Evolutionary conservation across 2,113 vertebrate genomes (phyloP), one percentile per base, ranked within the genome.

Genomic region (Clupea harengus): DNA sequence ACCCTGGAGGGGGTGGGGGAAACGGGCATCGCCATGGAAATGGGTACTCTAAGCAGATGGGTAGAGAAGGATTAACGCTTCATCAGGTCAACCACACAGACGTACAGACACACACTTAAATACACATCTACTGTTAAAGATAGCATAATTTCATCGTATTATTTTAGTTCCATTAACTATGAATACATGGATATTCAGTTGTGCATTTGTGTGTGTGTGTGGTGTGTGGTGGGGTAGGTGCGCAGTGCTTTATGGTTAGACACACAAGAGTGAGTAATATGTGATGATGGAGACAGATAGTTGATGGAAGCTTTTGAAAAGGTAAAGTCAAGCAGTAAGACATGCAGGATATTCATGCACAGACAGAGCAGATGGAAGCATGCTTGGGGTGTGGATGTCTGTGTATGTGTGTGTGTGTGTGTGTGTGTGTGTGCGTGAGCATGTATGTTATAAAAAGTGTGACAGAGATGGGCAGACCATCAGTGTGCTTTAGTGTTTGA

Each of bases 1-100:
- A 85, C 57, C 84, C 91, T 83, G 88, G 72, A 32, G 72, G 72
- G 64, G 64, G 72, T 4, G 85, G 39, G 60, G 83, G 46, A 49
- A 86, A 44, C 82, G 85, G n/a, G 78, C 78, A 45, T 82, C 32
- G 10, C 57, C 60, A 28, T 52, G 54, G 84, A 45, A 54, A 85
- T 45, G 44, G 28, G n/a, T 46, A 83, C 20, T 45, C 60, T 46
- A 78, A 78, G 81, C 49, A 54, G 82, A 83, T 45, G 67, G 47
- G 44, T 39, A 45, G 17, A 80, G 46, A 39, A 17, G 49, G 49
- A 83, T 86, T 78, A 86, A 54, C 47, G 64, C 64, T 28, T 72
- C n/a, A 72, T 78, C 28, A 39, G 72, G 72, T 78, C 72, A 44
- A 32, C 10, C 6, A 67, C n/a, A 25, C 15, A 67, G 22, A n/a